Base-by-base conservation (phyloP, 2,888 invertebrate species). In the Eudemis profundana region DNA sequence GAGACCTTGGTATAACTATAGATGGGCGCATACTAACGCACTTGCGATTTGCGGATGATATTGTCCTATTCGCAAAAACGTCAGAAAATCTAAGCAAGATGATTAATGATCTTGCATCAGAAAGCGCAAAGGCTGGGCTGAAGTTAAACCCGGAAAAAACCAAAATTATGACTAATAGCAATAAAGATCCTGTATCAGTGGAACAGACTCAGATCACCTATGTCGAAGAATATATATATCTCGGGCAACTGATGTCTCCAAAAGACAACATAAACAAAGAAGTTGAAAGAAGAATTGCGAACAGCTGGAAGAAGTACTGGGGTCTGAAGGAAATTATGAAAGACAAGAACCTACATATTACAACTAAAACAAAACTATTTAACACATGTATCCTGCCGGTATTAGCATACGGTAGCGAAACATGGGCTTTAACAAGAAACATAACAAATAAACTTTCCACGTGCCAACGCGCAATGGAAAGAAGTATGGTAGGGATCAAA, bases 1-100 rank as follows among this genome's bases (percentile, higher is more conserved):
- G 14, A 56, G 12, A 42, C 4, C 14, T 40, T 0, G 56, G 44
- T 1, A 12, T 57, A 3, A 33, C n/a, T 23, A 44, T 46, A 3
- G 38, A 57, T 21, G 57, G 46, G 0, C n/a, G 0, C 10, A 19
- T 0, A 7, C 19, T 44, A 17, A 12, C 57, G 4, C 36, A 57
- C 15, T 12, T 57, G 44, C 46, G 46, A 12, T 57, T 57, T 3
- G 46, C 44, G 1, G 57, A 46, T n/a, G 57, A 57, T 14, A 57
- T 46, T 15, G 21, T 57, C 19, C 14, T 57, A 46, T 46, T 57
- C 33, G 46, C 46, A 1, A 29, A 23, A 17, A 46, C 36, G 33
- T 2, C 17, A 17, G 57, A 46, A 17, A 12, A 19, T 7, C 29
- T 57, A 42, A 36, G 8, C 5, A 57, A 3, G 5, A 57, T 46